Evolutionary conservation across 2,797 vertebrate species (phyloP).

Genomic region (Rhadinocentrus ornatus): DNA sequence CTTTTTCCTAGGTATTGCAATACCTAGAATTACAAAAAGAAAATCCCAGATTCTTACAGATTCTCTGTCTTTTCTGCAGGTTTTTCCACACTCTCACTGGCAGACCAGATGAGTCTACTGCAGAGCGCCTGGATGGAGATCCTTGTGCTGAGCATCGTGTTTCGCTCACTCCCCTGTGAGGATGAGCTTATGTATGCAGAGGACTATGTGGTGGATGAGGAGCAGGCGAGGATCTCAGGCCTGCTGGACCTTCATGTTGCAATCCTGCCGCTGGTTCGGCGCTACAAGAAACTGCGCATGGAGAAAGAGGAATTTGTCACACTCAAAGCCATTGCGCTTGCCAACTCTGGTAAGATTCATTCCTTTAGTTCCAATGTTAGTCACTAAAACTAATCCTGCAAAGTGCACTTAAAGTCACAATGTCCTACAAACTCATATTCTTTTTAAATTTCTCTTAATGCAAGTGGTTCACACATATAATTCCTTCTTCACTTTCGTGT

Average conservation of each 20-base stretch:
- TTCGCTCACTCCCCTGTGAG: constrained; percentile 91
- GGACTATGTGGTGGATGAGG: constrained; percentile 94
- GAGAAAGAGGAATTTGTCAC: constrained; percentile 96
- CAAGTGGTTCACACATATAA: neutral
- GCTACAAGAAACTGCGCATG: constrained; percentile 92
- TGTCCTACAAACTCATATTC: neutral
- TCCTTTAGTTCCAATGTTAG: neutral
- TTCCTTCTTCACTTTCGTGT: neutral
- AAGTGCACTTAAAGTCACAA: too few relatives aligned
- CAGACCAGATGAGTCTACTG: constrained; percentile 96
- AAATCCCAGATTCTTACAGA: neutral
- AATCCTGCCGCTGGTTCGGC: constrained; percentile 90
- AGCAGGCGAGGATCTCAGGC: constrained; percentile 88
- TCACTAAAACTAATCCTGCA: neutral
- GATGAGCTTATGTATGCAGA: constrained; percentile 93
- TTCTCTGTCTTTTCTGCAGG: constrained; percentile 73
- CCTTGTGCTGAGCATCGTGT: constrained; percentile 92
- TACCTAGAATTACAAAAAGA: constrained; percentile 21
- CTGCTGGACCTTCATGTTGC: constrained; percentile 90
- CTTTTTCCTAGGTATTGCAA: neutral
- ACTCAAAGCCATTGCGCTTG: constrained; percentile 92
- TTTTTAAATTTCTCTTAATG: neutral
- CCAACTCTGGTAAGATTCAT: constrained; percentile 88
- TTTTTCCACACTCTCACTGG: constrained; percentile 91
- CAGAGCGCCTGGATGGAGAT: constrained; percentile 98